Conservation (phyloP, 2,797 vertebrate genomes). For the Halcyon badia region DNA sequence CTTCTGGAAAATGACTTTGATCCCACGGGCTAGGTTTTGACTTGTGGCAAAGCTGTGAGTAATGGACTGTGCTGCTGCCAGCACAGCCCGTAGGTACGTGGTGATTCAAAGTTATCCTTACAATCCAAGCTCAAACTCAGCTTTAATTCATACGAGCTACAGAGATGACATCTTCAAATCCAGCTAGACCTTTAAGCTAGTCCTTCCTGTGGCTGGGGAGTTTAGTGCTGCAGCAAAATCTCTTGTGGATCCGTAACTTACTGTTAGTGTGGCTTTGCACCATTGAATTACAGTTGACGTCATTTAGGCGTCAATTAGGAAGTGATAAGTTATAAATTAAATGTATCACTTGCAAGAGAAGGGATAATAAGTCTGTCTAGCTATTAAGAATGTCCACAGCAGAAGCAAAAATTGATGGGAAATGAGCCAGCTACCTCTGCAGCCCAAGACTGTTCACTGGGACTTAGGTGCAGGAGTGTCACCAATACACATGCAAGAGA, state of each 20-base stretch:
- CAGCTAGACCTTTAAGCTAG: background rate
- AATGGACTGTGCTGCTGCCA: background rate
- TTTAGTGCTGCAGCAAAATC: background rate
- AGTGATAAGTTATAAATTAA: background rate
- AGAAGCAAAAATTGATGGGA: background rate
- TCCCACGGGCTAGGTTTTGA: background rate
- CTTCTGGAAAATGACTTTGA: constrained; percentile 17
- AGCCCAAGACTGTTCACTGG: background rate
- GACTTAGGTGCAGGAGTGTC: background rate
- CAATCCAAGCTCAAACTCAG: background rate
- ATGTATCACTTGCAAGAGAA: background rate
- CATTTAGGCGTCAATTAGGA: background rate
- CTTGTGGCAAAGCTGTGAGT: background rate
- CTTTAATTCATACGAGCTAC: background rate
- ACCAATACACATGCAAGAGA: background rate
- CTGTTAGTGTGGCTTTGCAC: background rate
- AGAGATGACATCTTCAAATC: background rate
- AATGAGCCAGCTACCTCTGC: background rate
- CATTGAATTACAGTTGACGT: background rate
- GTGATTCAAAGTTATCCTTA: background rate
- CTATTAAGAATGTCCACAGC: background rate
- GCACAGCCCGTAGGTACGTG: background rate
- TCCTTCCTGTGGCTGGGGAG: background rate
- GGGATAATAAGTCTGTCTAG: background rate
- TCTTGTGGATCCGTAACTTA: background rate